phyloP scores from a whole-genome alignment of 2,797 vertebrate species.

The Lepilemur septentrionalis region DNA sequence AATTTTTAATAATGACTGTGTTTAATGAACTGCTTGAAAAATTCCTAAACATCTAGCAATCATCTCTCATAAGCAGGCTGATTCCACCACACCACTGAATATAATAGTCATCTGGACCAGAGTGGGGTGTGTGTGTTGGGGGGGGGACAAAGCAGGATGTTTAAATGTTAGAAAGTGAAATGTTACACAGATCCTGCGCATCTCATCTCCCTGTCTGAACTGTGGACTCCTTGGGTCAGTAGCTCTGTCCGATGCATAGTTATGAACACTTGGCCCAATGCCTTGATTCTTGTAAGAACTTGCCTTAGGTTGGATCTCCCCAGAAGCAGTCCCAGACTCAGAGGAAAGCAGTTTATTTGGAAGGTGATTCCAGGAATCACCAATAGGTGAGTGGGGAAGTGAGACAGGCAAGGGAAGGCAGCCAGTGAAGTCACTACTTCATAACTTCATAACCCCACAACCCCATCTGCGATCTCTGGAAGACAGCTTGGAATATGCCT shows the following conservation, averaged over 20 bases:
- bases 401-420: background rate
- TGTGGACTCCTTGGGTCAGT: background rate
- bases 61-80: background rate
- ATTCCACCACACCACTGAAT: background rate
- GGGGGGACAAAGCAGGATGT: background rate
- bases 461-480: background rate
- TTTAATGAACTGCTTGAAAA: slow-evolving; percentile 12
- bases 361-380: background rate
- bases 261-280: background rate
- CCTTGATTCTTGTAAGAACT: background rate
- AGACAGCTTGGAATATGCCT: background rate
- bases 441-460: no score
- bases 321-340: background rate
- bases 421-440: background rate
- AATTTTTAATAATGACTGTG: slow-evolving; percentile 15
- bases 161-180: slow-evolving; percentile 16
- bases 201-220: background rate
- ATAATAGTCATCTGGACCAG: background rate
- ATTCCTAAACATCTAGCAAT: background rate
- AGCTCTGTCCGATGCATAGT: background rate
- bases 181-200: background rate
- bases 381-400: background rate
- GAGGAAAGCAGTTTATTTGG: slow-evolving; percentile 8
- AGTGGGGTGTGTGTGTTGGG: background rate
- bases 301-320: background rate